Evolutionary conservation across 1,140 invertebrate species (phyloP), one percentile per base, ranked within the genome.

Genomic region (Aphaenogaster ashmeadi): DNA sequence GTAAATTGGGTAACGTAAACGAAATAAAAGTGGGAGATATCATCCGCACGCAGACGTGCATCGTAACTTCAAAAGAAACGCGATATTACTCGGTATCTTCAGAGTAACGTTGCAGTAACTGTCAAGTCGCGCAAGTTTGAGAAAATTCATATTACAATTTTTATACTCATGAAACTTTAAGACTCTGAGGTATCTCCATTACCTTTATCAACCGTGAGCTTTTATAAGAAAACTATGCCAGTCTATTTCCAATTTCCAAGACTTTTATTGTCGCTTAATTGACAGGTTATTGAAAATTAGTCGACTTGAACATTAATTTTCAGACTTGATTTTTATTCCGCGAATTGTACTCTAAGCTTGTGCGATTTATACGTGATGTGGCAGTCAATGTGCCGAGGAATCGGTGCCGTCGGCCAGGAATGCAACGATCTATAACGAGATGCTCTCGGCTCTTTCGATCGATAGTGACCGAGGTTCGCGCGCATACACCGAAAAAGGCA

Each of bases 391-490:
- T 36, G 41, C 15, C 60, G 11, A 77, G 41, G 56, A 44, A 44
- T 6, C 13, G 33, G 33, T 38, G 4, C 15, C 9, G 9, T 64
- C 8, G 58, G 27, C 11, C 9, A 21, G 38, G 1, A 64, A 62
- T 9, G 27, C 27, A 50, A 36, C 71, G 52, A 66, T 64, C 58
- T 66, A 33, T 36, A 66, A 78, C 41, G 75, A 79, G 58, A 38
- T 18, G 44, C 33, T 69, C 38, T 56, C n/a, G 21, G 8, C 13
- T 36, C 50, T 54, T 44, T 56, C 52, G 47, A 62, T 79, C 56
- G 62, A 78, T 50, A 60, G 56, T 13, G n/a, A 50, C 4, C 38
- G 27, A 50, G 36, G 8, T 47, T 56, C 41, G 52, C 52, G 56
- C 41, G 52, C 38, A 47, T 47, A 58, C 52, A 50, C 21, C 69